Evolutionary conservation across 2,797 vertebrate species (phyloP).

Genomic region (Triplophysa bombifrons): DNA sequence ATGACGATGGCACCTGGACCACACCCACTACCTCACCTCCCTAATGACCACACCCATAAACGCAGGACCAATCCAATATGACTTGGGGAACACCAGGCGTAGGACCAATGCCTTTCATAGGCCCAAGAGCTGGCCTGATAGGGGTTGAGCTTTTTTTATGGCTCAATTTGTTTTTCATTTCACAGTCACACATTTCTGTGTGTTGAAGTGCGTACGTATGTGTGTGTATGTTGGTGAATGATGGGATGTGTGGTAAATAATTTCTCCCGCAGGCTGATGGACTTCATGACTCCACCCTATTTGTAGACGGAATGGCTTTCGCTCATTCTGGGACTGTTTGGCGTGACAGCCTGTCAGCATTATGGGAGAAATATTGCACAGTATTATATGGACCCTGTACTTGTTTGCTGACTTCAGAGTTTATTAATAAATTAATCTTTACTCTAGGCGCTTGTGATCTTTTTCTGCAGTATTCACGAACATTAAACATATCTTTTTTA

Average conservation of each 20-base stretch:
- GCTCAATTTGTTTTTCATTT: slow-evolving; percentile 35
- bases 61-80: slow-evolving; percentile 3
- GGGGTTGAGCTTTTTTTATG: neutral
- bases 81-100: too few species aligned
- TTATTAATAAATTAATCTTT: slow-evolving; percentile 52
- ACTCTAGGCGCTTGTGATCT: neutral
- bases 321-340: slow-evolving; percentile 6
- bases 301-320: slow-evolving; percentile 21
- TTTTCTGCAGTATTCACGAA: neutral
- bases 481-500: neutral
- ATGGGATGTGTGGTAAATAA: neutral
- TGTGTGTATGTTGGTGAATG: neutral
- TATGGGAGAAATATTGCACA: slow-evolving; percentile 33
- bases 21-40: slow-evolving; percentile 39
- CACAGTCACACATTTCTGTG: slow-evolving; percentile 33
- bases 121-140: neutral
- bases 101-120: neutral
- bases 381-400: neutral
- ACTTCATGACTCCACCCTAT: slow-evolving; percentile 18
- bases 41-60: slow-evolving; percentile 33
- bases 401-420: slow-evolving; percentile 20
- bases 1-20: slow-evolving; percentile 36
- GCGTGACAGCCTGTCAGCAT: slow-evolving; percentile 11
- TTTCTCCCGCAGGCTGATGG: neutral
- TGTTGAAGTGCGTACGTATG: neutral